phyloP scores from a whole-genome alignment of 2,797 vertebrate species.

The Chelidonichthys spinosus region DNA sequence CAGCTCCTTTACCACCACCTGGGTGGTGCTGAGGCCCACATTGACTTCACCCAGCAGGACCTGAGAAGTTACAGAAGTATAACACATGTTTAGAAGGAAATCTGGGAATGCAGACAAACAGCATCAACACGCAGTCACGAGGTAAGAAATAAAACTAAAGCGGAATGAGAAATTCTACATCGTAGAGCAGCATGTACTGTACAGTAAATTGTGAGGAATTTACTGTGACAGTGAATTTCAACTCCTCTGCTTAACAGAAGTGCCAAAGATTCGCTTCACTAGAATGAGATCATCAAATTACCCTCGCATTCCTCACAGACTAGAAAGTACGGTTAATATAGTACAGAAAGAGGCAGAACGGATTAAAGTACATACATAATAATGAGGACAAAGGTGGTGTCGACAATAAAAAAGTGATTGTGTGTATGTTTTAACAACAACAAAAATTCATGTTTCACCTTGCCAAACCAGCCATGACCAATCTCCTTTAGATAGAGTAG shows the following conservation, averaged over 20 bases:
- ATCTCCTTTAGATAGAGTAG: slow-evolving; percentile 97
- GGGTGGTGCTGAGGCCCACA: slow-evolving; percentile 89
- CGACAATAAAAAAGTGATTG: not conserved
- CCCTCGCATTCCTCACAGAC: slow-evolving; percentile 52
- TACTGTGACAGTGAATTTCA: slow-evolving; percentile 49
- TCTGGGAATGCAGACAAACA: not conserved
- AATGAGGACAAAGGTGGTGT: not conserved
- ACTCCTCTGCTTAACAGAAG: slow-evolving; percentile 37
- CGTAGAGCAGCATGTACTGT: slow-evolving; percentile 5
- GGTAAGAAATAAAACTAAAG: not conserved
- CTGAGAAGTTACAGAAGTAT: slow-evolving; percentile 67
- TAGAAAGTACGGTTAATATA: slow-evolving; percentile 16
- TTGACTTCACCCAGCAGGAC: slow-evolving; percentile 96
- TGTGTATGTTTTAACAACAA: slow-evolving; percentile 6
- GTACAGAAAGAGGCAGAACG: not conserved
- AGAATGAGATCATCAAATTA: slow-evolving; percentile 64
- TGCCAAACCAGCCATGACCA: slow-evolving; percentile 96
- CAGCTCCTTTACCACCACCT: slow-evolving; percentile 98
- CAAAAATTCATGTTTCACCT: slow-evolving; percentile 83
- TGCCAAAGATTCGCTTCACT: slow-evolving; percentile 52
- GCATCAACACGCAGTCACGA: not conserved
- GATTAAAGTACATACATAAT: not conserved
- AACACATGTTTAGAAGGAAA: not conserved
- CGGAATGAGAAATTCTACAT: not conserved
- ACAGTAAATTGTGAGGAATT: slow-evolving; percentile 50